Conservation (phyloP, 2,113 vertebrate genomes). For the Labeo rohita region DNA sequence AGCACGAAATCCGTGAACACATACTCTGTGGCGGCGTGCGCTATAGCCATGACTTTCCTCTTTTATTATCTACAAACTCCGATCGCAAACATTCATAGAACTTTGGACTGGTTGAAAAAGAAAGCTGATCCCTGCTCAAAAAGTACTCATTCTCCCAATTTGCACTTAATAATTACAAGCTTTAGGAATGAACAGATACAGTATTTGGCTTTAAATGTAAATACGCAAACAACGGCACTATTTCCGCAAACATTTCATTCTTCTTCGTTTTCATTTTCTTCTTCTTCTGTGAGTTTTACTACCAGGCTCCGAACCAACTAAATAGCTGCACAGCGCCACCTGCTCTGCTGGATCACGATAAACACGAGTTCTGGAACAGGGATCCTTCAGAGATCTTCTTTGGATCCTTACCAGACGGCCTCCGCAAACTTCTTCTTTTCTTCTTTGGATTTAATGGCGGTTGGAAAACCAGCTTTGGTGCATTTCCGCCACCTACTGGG, state of each 20-base stretch:
- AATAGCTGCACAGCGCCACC: neutral
- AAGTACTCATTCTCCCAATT: neutral
- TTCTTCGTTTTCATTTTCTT: neutral
- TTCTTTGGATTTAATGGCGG: too few relatives aligned
- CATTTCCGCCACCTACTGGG: too few relatives aligned
- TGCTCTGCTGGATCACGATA: too few relatives aligned
- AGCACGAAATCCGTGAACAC: constrained; percentile 53
- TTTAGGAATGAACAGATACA: neutral
- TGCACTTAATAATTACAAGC: neutral
- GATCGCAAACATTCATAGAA: neutral
- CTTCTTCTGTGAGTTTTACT: neutral
- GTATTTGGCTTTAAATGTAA: neutral
- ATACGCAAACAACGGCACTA: neutral
- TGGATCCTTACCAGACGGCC: too few relatives aligned
- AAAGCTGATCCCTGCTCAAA: neutral
- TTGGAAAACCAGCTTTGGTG: too few relatives aligned
- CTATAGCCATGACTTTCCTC: constrained; percentile 39
- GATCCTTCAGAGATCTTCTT: too few relatives aligned
- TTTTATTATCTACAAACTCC: neutral
- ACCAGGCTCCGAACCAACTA: neutral
- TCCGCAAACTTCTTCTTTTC: too few relatives aligned
- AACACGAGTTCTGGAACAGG: too few relatives aligned
- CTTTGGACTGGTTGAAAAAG: neutral
- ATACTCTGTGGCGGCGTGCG: constrained; percentile 47
- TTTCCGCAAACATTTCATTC: neutral